A percentile compares a stretch with the other conserved stretches of the same genome.
phyloP scores from a whole-genome alignment of 1,140 invertebrate species.

The Oscheius sp. region DNA sequence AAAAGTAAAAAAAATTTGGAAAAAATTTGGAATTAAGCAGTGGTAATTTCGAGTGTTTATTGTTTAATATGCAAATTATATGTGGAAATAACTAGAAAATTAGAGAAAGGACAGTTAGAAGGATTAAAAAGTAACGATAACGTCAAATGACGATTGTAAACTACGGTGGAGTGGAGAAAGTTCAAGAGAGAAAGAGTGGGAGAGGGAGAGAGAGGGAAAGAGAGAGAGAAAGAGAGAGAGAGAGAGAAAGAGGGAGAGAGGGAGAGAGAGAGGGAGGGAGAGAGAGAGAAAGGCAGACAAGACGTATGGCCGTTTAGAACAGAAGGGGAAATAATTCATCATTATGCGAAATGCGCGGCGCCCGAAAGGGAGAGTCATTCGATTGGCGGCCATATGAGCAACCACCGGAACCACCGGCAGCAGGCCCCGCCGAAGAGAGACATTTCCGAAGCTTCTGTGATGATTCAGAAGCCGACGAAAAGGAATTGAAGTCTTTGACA shows the following conservation, averaged over 20 bases:
- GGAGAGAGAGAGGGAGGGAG: background rate
- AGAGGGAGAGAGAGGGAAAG: background rate
- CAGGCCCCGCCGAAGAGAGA: background rate
- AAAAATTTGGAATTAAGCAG: too few relatives aligned
- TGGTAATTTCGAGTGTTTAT: too few relatives aligned
- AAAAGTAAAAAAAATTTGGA: too few relatives aligned
- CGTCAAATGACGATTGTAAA: too few relatives aligned
- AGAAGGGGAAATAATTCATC: constrained; percentile 1
- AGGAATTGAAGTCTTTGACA: background rate
- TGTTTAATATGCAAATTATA: too few relatives aligned
- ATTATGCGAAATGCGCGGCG: constrained; percentile 9
- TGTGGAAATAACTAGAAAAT: too few relatives aligned
- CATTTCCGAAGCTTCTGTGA: background rate
- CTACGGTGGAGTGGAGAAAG: too few relatives aligned
- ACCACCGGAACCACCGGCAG: constrained; percentile 2
- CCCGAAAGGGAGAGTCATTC: constrained; percentile 10
- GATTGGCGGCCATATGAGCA: background rate
- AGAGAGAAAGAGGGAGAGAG: background rate
- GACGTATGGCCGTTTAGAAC: background rate
- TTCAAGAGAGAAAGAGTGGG: too few relatives aligned
- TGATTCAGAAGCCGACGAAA: background rate
- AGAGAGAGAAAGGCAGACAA: background rate
- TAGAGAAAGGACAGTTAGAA: too few relatives aligned
- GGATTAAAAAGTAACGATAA: too few relatives aligned
- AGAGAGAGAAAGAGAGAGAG: background rate